Evolutionary conservation across 2,797 vertebrate species (phyloP).

Genomic region (Tadarida brasiliensis): DNA sequence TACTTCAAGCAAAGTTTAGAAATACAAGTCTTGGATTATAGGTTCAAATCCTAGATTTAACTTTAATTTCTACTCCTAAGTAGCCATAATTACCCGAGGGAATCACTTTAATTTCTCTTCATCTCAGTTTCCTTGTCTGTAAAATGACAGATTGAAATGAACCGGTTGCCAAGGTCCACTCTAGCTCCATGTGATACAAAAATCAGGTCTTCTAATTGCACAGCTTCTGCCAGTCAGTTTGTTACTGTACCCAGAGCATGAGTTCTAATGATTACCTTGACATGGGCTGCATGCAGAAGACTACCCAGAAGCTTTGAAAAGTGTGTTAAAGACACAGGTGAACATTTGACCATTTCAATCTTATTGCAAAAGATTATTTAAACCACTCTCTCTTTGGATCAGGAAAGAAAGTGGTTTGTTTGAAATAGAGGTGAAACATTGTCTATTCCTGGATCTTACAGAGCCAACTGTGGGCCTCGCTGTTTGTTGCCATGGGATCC

Average conservation of each 20-base stretch:
- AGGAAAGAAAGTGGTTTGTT: constrained; percentile 84
- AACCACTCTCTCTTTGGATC: constrained; percentile 70
- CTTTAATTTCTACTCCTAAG: constrained; percentile 35
- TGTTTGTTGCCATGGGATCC: constrained; percentile 93
- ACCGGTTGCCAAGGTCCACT: not conserved
- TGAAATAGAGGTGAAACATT: constrained; percentile 88
- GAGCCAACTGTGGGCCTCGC: constrained; percentile 89
- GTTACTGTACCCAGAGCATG: not conserved
- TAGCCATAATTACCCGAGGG: not conserved
- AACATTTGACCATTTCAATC: constrained; percentile 53
- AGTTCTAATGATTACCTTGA: constrained; percentile 34
- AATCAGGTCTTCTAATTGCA: not conserved
- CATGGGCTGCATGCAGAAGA: not conserved
- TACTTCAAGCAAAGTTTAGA: constrained; percentile 48
- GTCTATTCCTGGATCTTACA: constrained; percentile 90
- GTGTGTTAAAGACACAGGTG: constrained; percentile 49
- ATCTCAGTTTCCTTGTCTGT: constrained; percentile 51
- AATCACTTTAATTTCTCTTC: constrained; percentile 25
- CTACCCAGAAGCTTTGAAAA: constrained; percentile 34
- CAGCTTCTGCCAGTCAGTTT: constrained; percentile 9
- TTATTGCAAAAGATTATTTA: constrained; percentile 41
- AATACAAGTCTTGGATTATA: constrained; percentile 17
- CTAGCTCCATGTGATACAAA: not conserved
- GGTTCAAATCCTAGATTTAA: not conserved
- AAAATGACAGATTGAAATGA: constrained; percentile 32